Base-by-base conservation (phyloP, 2,113 vertebrate genomes). In the Campylorhamphus procurvoides region DNA sequence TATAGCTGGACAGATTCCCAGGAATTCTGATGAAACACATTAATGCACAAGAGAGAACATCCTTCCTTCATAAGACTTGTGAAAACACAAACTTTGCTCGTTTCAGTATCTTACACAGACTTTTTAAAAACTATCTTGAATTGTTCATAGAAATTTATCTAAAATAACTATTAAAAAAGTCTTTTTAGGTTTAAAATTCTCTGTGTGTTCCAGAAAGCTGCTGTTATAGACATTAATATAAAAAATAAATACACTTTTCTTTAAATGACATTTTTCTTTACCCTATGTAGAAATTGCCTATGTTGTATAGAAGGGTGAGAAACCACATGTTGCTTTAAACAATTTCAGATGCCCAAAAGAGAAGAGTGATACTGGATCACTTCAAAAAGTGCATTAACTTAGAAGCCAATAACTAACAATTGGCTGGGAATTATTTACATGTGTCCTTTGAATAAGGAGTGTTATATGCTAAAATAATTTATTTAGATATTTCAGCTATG, bases 21-120 rank as follows among this genome's bases (percentile, higher is more conserved):
- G 84, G 84, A 89, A 83, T 95, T 87, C 37, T 83, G 46, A 89
- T 90, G 87, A 93, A 92, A 72, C 50, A 78, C 60, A 76, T 82
- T 75, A 84, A 79, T 42, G 71, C 66, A 73, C 16, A 77, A 74
- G 77, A 89, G 67, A 72, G 58, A 89, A 64, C 53, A 82, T 73
- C 14, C 40, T 91, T 89, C 92, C 47, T 73, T 95, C 77, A 12
- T 49, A 58, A 79, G 25, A 49, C 53, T 40, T 82, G 29, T 46
- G 67, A 73, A 91, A 84, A 68, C 1, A 1, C 58, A 69, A 89
- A 81, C 23, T 84, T 89, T 56, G 33, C 66, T 87, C n/a, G 24
- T 78, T 19, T 84, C 66, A 31, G 12, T 63, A 68, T 52, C 53
- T 87, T 52, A 52, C 13, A 55, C 3, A 19, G 14, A 50, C 10